Evolutionary conservation across 1,140 invertebrate genomes (phyloP).

Genomic region (Phymorhynchus buccinoides): DNA sequence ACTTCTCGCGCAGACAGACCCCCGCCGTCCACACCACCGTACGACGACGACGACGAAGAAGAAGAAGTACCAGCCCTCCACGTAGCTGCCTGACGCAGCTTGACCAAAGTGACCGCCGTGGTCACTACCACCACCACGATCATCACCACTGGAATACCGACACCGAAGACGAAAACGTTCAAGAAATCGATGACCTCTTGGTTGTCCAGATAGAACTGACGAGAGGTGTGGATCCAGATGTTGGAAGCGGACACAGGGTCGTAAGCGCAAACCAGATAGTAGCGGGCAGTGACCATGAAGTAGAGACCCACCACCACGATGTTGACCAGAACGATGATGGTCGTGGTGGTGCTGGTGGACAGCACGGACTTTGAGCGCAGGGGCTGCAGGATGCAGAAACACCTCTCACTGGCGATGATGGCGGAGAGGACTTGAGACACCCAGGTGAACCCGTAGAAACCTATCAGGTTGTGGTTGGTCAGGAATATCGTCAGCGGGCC

Average conservation of each 20-base stretch:
- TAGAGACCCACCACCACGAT: not conserved
- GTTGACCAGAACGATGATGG: not conserved
- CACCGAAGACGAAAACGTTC: not conserved
- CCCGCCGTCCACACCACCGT: not conserved
- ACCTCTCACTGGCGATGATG: slow-evolving; percentile 34
- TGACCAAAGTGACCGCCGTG: not conserved
- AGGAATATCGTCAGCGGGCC: not conserved
- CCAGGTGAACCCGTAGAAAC: slow-evolving; percentile 21
- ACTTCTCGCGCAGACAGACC: not conserved
- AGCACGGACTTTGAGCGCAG: slow-evolving; percentile 9
- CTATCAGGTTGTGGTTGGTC: not conserved
- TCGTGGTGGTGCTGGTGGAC: not conserved
- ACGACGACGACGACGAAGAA: too few relatives aligned
- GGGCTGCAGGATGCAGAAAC: slow-evolving; percentile 22
- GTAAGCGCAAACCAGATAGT: not conserved
- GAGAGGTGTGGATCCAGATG: not conserved
- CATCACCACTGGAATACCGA: not conserved
- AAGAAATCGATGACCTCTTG: not conserved
- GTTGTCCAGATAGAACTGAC: not conserved
- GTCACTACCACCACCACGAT: not conserved
- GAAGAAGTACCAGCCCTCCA: not conserved
- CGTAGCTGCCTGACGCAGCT: not conserved
- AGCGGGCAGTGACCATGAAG: not conserved
- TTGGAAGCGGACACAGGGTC: not conserved
- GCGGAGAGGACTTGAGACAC: not conserved